Evolutionary conservation across 2,797 vertebrate species (phyloP).

Genomic region (Epinephelus awoara): DNA sequence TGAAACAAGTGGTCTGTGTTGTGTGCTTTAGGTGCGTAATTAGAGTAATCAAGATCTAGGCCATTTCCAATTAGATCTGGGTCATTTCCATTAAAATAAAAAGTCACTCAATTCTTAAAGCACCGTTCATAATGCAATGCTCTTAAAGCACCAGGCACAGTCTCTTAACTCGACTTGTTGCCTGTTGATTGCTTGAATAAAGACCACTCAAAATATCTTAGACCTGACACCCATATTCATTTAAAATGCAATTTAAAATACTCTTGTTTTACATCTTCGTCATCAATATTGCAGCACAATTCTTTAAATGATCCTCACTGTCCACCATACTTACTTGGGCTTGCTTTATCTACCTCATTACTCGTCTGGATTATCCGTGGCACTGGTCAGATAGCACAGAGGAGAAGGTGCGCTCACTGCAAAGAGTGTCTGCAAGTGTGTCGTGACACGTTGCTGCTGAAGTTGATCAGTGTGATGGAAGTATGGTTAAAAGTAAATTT

Average conservation of each 20-base stretch:
- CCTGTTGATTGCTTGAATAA: neutral
- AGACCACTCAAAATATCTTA: neutral
- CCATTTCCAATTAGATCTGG: slow-evolving; percentile 55
- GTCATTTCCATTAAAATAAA: slow-evolving; percentile 45
- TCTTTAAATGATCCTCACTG: no score
- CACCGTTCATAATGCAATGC: neutral
- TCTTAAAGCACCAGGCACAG: neutral
- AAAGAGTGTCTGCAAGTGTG: no score
- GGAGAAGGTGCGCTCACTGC: no score
- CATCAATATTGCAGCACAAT: no score
- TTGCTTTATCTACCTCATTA: no score
- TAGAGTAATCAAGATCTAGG: slow-evolving; percentile 54
- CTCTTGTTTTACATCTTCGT: no score
- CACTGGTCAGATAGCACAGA: no score
- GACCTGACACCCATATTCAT: neutral
- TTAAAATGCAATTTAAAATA: neutral
- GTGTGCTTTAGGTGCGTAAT: slow-evolving; percentile 57
- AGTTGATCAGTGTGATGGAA: no score
- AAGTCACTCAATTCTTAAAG: slow-evolving; percentile 16
- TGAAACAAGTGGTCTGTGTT: slow-evolving; percentile 17
- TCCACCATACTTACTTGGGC: no score
- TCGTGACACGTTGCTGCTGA: no score
- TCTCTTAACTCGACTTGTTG: neutral
- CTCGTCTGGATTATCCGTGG: no score
- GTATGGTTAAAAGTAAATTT: no score